phyloP scores from a whole-genome alignment of 2,888 invertebrate genomes.

The Orgyia antiqua region DNA sequence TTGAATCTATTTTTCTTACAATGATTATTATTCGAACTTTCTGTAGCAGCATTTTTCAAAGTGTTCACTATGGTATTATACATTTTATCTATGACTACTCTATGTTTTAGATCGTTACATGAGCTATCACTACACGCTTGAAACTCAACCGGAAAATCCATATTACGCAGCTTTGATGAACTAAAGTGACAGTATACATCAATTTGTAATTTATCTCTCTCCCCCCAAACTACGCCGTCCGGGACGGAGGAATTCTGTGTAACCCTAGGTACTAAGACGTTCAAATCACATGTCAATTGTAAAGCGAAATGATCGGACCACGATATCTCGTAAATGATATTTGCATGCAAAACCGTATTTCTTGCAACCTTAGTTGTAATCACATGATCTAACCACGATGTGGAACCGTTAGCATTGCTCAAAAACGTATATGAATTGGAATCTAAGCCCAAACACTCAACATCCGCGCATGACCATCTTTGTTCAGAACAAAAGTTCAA shows the following conservation, averaged over 20 bases:
- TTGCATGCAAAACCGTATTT: background rate
- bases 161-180: slow-evolving; percentile 9
- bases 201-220: background rate
- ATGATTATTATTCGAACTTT: background rate
- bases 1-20: too few species aligned
- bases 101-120: background rate
- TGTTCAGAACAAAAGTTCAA: background rate
- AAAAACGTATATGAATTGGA: background rate
- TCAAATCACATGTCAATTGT: background rate
- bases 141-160: background rate
- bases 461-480: background rate
- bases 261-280: background rate
- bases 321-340: background rate
- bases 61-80: background rate
- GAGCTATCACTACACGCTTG: background rate
- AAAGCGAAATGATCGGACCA: background rate
- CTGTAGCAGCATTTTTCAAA: background rate
- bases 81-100: background rate
- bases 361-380: background rate
- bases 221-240: slow-evolving; percentile 1
- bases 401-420: background rate
- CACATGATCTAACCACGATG: background rate
- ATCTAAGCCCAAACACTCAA: background rate
- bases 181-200: background rate
- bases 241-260: background rate